Conservation (phyloP, 2,113 vertebrate genomes). For the Pseudois nayaur region DNA sequence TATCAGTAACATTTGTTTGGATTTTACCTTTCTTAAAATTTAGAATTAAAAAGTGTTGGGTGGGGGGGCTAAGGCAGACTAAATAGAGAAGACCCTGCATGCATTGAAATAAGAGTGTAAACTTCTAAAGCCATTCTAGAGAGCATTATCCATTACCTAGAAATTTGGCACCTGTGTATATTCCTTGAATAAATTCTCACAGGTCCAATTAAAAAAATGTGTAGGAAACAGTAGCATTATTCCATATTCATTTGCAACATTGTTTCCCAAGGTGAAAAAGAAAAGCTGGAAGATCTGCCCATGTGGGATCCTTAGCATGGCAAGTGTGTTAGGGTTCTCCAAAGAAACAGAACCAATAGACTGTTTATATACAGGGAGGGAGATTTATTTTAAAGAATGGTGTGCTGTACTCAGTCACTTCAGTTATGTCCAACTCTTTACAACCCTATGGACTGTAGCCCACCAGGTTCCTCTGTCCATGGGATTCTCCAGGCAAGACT, state of each 20-base stretch:
- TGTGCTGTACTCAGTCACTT: not conserved
- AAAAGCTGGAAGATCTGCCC: not conserved
- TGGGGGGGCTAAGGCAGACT: not conserved
- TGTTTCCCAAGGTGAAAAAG: constrained; percentile 18
- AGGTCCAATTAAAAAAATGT: not conserved
- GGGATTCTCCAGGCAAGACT: not conserved
- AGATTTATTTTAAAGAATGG: not conserved
- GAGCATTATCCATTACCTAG: not conserved
- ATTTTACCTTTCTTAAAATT: constrained; percentile 23
- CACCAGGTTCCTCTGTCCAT: not conserved
- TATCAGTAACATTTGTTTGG: not conserved
- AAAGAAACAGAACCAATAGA: not conserved
- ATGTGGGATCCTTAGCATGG: not conserved
- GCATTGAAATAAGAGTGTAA: not conserved
- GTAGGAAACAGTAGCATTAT: not conserved
- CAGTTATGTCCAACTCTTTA: not conserved
- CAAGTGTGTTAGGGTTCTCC: not conserved
- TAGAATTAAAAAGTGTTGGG: not conserved
- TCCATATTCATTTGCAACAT: not conserved
- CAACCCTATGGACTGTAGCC: not conserved
- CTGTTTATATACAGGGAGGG: not conserved
- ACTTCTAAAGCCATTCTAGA: not conserved
- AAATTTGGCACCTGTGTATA: not conserved
- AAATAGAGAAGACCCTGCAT: not conserved
- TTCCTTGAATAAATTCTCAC: not conserved